A percentile compares a stretch with the other conserved stretches of the same genome.
phyloP scores from a whole-genome alignment of 1,140 invertebrate species.

The Lepidurus apus region DNA sequence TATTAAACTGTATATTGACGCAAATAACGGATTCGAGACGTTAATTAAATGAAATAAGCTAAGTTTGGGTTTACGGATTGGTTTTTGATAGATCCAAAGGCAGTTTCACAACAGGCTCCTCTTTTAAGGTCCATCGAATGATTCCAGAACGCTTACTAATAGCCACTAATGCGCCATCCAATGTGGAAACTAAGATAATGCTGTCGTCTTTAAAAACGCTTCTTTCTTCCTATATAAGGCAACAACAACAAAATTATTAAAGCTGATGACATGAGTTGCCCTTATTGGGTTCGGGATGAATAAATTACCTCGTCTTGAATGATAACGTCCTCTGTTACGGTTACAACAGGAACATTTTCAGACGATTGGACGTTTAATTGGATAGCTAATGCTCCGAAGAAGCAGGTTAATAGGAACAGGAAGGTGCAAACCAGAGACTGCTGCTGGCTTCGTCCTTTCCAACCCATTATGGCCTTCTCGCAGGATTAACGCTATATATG shows the following conservation, averaged over 20 bases:
- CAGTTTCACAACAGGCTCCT: constrained; percentile 73
- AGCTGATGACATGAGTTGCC: neutral
- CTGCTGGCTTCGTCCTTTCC: neutral
- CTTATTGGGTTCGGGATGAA: neutral
- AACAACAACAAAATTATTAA: neutral
- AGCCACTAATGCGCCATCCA: constrained; percentile 82
- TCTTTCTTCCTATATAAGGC: neutral
- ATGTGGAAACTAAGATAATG: constrained; percentile 77
- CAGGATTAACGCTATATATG: too few relatives aligned
- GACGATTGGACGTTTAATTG: neutral
- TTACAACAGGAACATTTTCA: neutral
- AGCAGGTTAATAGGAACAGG: neutral
- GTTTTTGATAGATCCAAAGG: constrained; percentile 48
- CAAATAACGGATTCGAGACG: neutral
- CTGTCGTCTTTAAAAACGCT: constrained; percentile 52
- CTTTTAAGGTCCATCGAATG: constrained; percentile 81
- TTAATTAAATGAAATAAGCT: neutral
- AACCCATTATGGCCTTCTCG: neutral
- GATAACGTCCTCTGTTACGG: neutral
- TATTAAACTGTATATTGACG: neutral
- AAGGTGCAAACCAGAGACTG: neutral
- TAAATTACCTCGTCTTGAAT: neutral
- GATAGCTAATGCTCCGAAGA: neutral
- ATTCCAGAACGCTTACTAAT: constrained; percentile 74
- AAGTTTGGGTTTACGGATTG: constrained; percentile 35